phyloP scores from a whole-genome alignment of 2,113 vertebrate species.

The Paramormyrops kingsleyae region DNA sequence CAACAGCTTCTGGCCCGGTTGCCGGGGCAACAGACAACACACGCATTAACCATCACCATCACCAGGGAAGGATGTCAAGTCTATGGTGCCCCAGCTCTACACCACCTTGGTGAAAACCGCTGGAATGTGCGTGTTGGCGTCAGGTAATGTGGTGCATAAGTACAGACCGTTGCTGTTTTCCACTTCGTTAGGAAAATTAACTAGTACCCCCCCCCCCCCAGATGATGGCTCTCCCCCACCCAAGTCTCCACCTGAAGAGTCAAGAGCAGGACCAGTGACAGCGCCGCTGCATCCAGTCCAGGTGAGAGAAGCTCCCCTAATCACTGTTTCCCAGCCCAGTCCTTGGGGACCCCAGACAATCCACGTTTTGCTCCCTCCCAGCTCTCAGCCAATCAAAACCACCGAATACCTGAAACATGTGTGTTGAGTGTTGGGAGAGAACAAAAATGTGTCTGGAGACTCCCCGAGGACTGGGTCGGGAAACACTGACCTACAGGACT shows the following conservation, averaged over 20 bases:
- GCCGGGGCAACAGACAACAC: background rate
- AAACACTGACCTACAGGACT: background rate
- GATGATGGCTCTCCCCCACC: background rate
- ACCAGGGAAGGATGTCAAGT: background rate
- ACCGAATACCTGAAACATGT: background rate
- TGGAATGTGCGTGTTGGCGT: background rate
- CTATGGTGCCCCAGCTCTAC: background rate
- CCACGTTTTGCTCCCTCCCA: background rate
- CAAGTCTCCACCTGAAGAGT: background rate
- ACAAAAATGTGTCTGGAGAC: background rate
- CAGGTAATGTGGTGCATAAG: background rate
- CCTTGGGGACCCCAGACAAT: background rate
- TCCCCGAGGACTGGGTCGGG: background rate
- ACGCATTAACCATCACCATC: background rate
- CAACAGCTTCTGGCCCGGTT: background rate
- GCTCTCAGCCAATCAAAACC: background rate
- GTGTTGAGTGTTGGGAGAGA: background rate
- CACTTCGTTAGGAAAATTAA: background rate
- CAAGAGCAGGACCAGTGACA: background rate
- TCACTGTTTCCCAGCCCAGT: background rate
- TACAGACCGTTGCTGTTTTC: background rate
- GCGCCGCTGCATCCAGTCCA: background rate
- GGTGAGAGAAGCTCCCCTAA: background rate
- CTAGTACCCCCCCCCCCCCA: background rate
- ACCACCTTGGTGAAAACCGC: background rate